Conservation (phyloP, 2,888 invertebrate genomes). For the Drosophila nr. fundita region DNA sequence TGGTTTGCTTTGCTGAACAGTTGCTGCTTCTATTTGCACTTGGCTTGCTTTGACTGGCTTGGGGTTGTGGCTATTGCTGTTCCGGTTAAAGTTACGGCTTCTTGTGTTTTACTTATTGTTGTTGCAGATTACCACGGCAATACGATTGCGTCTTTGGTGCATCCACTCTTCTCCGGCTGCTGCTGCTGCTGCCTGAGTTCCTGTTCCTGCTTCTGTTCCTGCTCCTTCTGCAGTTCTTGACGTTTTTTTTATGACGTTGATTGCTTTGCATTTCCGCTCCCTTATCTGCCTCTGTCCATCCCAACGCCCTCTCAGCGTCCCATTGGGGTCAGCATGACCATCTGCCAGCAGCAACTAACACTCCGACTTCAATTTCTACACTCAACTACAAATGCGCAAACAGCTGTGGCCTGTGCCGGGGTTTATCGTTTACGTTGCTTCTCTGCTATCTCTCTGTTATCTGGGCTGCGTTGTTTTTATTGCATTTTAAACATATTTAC, state of each 20-base stretch:
- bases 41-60: conserved; percentile 24
- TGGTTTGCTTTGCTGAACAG: conserved; percentile 28
- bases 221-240: conserved; percentile 30
- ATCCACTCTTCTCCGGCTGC: conserved; percentile 16
- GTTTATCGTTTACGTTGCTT: conserved; percentile 32
- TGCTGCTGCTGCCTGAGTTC: background rate
- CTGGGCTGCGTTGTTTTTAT: conserved; percentile 33
- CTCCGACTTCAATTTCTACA: conserved; percentile 19
- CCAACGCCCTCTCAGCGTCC: background rate
- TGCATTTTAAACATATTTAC: conserved; percentile 65
- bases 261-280: conserved; percentile 75
- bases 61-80: conserved; percentile 16
- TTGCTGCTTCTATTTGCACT: conserved; percentile 39
- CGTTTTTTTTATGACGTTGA: conserved; percentile 72
- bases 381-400: conserved; percentile 16
- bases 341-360: conserved; percentile 12
- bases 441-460: conserved; percentile 1
- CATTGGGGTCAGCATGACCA: conserved; percentile 35
- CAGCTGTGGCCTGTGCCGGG: conserved; percentile 22
- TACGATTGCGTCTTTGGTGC: conserved; percentile 23
- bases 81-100: conserved; percentile 25
- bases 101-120: conserved; percentile 20
- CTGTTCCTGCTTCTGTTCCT: conserved; percentile 8
- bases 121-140: conserved; percentile 19
- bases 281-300: conserved; percentile 39